Evolutionary conservation across 2,113 vertebrate genomes (phyloP), one percentile per base, ranked within the genome.

Genomic region (Rhabdornis inornatus): DNA sequence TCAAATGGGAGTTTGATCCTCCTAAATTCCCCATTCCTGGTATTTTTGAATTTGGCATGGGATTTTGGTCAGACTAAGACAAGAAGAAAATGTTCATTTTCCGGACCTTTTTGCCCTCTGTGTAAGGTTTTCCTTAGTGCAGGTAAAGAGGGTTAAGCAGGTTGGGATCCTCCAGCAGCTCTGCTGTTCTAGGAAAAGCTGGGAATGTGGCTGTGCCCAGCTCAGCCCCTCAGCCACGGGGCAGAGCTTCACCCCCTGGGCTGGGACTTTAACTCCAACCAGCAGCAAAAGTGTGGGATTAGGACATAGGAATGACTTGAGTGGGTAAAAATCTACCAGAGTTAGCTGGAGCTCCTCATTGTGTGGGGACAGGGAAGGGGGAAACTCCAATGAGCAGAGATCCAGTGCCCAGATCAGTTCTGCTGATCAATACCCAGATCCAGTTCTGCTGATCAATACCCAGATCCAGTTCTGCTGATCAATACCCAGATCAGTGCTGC

Each of bases 371-470:
- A 74, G 88, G 87, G 49, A 49, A 30, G 68, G 61, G 95, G 74
- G 89, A 89, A 96, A 87, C 90, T 82, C 87, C 97, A 95, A 80
- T 81, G 79, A 94, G 92, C 75, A 83, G 93, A 92, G 92, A 92
- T 76, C 83, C 95, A 97, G 18, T 33, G 75, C 82, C 55, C 11
- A 37, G 71, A 78, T 87, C 72, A 28, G 80, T 44, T 80, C 78
- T 94, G 84, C 76, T 95, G 90, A 91, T 97, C 84, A 35, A 83
- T 96, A 83, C 85, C 35, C 15, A 7, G 27, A 21, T 37, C 6
- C 53, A 33, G 9, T n/a, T 12, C 42, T 47, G 53, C 53, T 55
- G 53, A 55, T 55, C 53, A 55, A 55, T 68, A 6, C 17, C 27
- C 9, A 28, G 39, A 33, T 17, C 64, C 63, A 45, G 9, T 13